A percentile compares a stretch with the other conserved stretches of the same genome.
phyloP scores from a whole-genome alignment of 2,113 vertebrate species.

The Ellobius talpinus region DNA sequence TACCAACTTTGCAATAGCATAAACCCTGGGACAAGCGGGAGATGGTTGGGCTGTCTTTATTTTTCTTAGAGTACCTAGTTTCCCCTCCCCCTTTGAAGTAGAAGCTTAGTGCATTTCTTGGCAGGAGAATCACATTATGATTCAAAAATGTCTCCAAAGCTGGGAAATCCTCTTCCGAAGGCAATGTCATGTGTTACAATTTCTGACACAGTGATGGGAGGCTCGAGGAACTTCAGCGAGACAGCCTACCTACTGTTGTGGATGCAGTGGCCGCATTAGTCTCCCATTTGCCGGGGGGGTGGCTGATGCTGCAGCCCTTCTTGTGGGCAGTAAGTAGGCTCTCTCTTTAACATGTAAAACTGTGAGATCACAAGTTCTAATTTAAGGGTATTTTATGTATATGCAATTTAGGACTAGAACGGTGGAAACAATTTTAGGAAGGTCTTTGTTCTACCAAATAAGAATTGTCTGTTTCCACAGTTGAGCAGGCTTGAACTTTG shows the following conservation, averaged over 20 bases:
- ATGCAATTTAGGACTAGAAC: background rate
- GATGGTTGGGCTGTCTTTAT: background rate
- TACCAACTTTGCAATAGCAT: background rate
- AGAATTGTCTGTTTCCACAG: background rate
- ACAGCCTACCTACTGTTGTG: background rate
- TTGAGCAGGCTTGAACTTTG: background rate
- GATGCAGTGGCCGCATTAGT: background rate
- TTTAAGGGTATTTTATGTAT: conserved; percentile 22
- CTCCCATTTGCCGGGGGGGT: background rate
- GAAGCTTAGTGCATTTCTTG: background rate
- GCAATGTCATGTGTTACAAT: background rate
- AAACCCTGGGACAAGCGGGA: background rate
- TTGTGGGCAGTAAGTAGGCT: background rate
- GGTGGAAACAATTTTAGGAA: background rate
- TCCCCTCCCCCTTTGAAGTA: background rate
- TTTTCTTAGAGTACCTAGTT: background rate
- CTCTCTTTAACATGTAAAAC: background rate
- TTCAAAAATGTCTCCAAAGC: background rate
- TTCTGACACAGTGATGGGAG: background rate
- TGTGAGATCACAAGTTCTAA: background rate
- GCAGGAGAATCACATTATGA: background rate
- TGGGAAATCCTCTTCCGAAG: background rate
- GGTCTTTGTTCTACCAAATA: background rate
- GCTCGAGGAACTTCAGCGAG: background rate
- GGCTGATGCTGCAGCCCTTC: background rate